Evolutionary conservation across 2,113 vertebrate species (phyloP).

Genomic region (Climacteris rufus): DNA sequence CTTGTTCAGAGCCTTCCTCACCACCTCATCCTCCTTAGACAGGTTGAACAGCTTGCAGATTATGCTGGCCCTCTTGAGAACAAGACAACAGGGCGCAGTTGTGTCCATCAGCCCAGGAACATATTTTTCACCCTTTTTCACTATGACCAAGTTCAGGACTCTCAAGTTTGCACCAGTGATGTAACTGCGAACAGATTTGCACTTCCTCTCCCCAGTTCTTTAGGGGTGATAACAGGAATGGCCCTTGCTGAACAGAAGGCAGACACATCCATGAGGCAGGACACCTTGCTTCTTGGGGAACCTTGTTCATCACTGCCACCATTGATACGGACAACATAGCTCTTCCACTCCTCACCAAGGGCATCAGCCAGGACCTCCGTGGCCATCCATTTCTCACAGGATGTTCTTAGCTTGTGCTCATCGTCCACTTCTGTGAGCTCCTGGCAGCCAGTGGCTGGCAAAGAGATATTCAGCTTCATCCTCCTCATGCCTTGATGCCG

Average conservation of each 20-base stretch:
- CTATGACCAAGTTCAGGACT: constrained; percentile 91
- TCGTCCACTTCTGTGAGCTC: constrained; percentile 72
- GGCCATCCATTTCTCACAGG: constrained; percentile 92
- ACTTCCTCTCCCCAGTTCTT: constrained; percentile 88
- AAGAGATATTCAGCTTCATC: neutral
- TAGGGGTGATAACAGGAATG: constrained; percentile 89
- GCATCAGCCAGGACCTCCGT: constrained; percentile 85
- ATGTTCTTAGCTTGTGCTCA: constrained; percentile 89
- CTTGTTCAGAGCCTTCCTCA: constrained; percentile 87
- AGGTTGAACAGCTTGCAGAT: constrained; percentile 92
- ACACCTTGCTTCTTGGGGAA: constrained; percentile 96
- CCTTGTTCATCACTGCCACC: constrained; percentile 93
- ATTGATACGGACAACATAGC: constrained; percentile 90
- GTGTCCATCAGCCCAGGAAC: constrained; percentile 90
- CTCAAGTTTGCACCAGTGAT: constrained; percentile 91
- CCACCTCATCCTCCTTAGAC: constrained; percentile 93
- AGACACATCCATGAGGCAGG: constrained; percentile 86
- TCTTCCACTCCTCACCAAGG: constrained; percentile 94
- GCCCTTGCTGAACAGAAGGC: constrained; percentile 90
- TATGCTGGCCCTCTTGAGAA: constrained; percentile 90
- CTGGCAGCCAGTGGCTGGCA: neutral
- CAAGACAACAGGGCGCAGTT: constrained; percentile 89
- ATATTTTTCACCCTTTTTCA: constrained; percentile 92
- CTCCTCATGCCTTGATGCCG: neutral
- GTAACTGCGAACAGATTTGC: constrained; percentile 85